Evolutionary conservation across 2,888 invertebrate genomes (phyloP), one percentile per base, ranked within the genome.

Genomic region (Cheilosia pagana): DNA sequence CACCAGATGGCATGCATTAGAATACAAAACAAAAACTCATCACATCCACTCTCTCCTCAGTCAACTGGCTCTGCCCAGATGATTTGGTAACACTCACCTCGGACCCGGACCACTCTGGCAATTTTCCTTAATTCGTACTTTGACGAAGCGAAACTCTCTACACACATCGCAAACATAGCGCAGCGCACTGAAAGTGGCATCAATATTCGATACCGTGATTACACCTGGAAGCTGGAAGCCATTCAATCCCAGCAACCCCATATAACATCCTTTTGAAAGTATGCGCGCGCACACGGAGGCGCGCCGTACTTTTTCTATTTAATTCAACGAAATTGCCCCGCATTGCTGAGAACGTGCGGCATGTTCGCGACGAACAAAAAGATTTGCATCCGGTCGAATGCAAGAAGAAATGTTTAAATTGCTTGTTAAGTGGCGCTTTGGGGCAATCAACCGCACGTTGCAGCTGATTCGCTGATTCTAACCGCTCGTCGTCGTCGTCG

Each of bases 391-490:
- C 85, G 85, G 85, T 81, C 65, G 75, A 81, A 76, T 85, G 81
- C 53, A 63, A 71, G 60, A 72, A 71, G 70, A 85, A 85, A 85
- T 76, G 71, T 55, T 75, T 76, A 81, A 85, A 85, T 85, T 85
- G 85, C 81, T 81, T 85, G 85, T 85, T 85, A 85, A 85, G 85
- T 85, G 85, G 85, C 85, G 85, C 85, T 85, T 85, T 85, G 85
- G 81, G 85, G 81, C 85, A 85, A 76, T 85, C 81, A 81, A 71
- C 70, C 55, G 81, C 79, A 70, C 81, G 62, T 31, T 50, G 63
- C 63, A 53, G 74, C 79, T 79, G 68, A 81, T 41, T 85, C 81
- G 71, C 60, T 76, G 65, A 71, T 81, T 81, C 81, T 63, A 53
- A 53, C 41, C 43, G 28, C 50, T 45, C 67, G 67, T 67, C 67